These are phyloP conservation scores for Petrocephalus sullivani DNA, from an alignment of 2,797 vertebrate genomes.

Conservation along the genomic window DNA sequence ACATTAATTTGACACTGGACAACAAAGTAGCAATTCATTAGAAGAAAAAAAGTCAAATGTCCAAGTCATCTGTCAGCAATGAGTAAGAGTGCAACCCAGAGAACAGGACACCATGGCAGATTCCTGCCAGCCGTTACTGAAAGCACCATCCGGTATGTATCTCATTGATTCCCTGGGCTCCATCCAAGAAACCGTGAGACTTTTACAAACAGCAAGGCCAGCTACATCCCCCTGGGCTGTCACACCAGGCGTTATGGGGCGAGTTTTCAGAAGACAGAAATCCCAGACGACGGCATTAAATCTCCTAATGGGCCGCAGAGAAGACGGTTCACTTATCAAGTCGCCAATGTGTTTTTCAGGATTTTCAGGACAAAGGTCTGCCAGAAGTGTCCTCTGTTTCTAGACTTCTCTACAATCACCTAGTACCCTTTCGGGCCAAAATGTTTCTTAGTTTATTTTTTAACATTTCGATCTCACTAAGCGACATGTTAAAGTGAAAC, in stretches of 20 bases:
- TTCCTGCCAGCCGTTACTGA: not conserved
- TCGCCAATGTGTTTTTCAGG: not conserved
- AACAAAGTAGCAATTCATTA: not conserved
- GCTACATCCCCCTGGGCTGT: not conserved
- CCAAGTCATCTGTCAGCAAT: not conserved
- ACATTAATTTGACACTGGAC: not conserved
- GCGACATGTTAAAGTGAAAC: not conserved
- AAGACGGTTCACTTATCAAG: not conserved
- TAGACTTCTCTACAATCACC: not conserved
- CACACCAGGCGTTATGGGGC: not conserved
- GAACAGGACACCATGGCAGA: not conserved
- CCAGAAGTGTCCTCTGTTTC: not conserved
- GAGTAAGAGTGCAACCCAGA: not conserved
- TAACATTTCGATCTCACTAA: not conserved
- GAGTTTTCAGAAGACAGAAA: not conserved
- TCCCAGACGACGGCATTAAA: not conserved
- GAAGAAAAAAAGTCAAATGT: not conserved
- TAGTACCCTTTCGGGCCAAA: not conserved
- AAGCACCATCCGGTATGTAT: not conserved
- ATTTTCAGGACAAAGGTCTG: not conserved
- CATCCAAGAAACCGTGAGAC: not conserved
- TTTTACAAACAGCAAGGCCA: not conserved
- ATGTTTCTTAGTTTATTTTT: not conserved
- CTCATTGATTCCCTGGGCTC: not conserved
- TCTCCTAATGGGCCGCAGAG: not conserved